Conservation (phyloP, 2,797 vertebrate species). For the Tenualosa thibaudeaui region DNA sequence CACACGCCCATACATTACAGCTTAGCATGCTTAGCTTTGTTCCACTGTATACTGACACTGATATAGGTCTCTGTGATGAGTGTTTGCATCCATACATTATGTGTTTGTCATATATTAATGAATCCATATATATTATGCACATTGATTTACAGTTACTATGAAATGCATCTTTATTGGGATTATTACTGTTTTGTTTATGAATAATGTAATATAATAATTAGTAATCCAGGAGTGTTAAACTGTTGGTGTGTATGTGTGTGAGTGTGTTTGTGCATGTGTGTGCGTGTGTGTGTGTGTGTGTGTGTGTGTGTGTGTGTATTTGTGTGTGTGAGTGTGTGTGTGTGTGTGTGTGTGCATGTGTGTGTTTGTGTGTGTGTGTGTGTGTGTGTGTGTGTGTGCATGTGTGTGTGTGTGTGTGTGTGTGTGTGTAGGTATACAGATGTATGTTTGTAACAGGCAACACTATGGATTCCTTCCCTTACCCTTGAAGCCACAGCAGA, state of each 20-base stretch:
- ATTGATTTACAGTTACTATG: too few relatives aligned
- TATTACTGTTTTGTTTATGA: too few relatives aligned
- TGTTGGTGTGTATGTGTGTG: too few relatives aligned
- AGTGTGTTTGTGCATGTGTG: too few relatives aligned
- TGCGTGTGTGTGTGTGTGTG: too few relatives aligned
- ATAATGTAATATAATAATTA: too few relatives aligned
- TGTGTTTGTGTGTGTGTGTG: constrained; percentile 42
- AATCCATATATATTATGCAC: too few relatives aligned
- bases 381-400: constrained; percentile 15
- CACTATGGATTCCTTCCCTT: constrained; percentile 93
- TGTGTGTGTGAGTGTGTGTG: too few relatives aligned
- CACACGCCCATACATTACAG: background rate
- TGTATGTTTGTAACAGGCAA: constrained; percentile 92
- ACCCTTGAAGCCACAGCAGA: constrained; percentile 90
- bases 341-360: too few relatives aligned
- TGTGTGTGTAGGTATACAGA: constrained; percentile 82
- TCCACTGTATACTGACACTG: background rate
- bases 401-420: constrained; percentile 34
- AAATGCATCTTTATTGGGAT: too few relatives aligned
- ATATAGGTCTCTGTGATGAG: background rate
- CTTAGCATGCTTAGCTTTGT: background rate
- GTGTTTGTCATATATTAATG: background rate
- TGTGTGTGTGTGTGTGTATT: too few relatives aligned
- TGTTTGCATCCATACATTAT: background rate
- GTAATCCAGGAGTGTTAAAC: too few relatives aligned